Percentiles rank a stretch among this genome's conserved stretches.
These are phyloP conservation scores for Paramacrobiotus metropolitanus DNA, from an alignment of 1,140 invertebrate genomes.

Conservation along the genomic window DNA sequence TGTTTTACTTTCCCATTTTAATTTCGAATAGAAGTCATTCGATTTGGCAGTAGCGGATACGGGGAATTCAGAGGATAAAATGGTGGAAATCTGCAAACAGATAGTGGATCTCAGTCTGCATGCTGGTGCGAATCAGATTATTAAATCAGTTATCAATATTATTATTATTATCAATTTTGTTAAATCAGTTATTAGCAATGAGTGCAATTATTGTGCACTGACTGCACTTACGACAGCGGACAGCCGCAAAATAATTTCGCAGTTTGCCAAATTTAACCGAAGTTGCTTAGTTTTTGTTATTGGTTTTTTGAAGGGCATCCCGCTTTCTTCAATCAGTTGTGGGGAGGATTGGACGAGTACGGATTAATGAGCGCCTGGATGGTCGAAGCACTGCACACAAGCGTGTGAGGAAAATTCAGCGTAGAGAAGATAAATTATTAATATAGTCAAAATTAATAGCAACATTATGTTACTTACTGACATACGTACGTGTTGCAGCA, in stretches of 20 bases:
- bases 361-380: background rate
- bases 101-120: conserved; percentile 43
- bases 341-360: conserved; percentile 1
- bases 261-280: conserved; percentile 5
- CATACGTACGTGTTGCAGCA: too few relatives aligned
- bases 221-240: conserved; percentile 8
- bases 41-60: conserved; percentile 35
- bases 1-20: background rate
- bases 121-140: conserved; percentile 41
- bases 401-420: conserved; percentile 28
- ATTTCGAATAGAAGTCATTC: conserved; percentile 25
- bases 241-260: conserved; percentile 10
- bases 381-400: conserved; percentile 3
- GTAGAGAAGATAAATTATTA: conserved; percentile 32
- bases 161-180: conserved; percentile 24
- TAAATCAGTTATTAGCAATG: background rate
- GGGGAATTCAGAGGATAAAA: conserved; percentile 36
- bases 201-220: conserved; percentile 9
- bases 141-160: conserved; percentile 46
- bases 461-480: too few relatives aligned
- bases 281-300: background rate
- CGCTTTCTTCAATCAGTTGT: conserved; percentile 3
- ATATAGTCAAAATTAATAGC: too few relatives aligned
- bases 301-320: conserved; percentile 6
- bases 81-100: conserved; percentile 34